Percentiles rank a stretch among this genome's conserved stretches.
These are phyloP conservation scores for Frankliniella fusca DNA, from an alignment of 2,888 invertebrate species.

Conservation along the genomic window DNA sequence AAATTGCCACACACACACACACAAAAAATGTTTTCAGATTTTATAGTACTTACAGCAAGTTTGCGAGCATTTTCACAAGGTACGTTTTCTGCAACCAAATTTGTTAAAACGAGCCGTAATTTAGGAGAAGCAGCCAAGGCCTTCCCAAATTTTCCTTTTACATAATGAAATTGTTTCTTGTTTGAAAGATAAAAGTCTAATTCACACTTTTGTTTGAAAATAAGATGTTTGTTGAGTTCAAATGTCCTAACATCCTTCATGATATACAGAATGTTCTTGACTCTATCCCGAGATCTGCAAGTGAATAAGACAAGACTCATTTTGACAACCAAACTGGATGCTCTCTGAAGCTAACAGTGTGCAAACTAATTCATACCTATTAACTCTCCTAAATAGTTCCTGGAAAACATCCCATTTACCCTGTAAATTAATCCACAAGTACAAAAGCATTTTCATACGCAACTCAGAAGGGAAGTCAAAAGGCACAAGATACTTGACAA, in stretches of 20 bases:
- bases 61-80: neutral
- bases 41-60: neutral
- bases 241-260: neutral
- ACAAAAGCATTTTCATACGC: neutral
- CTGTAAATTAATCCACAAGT: neutral
- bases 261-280: neutral
- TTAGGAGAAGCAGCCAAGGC: no score
- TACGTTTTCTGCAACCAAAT: neutral
- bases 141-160: no score
- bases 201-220: neutral
- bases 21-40: neutral
- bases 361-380: neutral
- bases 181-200: no score
- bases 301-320: neutral
- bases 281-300: neutral
- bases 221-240: neutral
- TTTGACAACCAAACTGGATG: neutral
- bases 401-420: neutral
- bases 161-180: no score
- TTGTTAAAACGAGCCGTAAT: neutral
- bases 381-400: neutral
- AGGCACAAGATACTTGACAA: neutral
- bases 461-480: neutral
- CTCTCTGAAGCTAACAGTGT: no score
- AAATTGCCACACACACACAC: neutral